Conservation (phyloP, 2,113 vertebrate genomes). For the Phyllostomus hastatus region DNA sequence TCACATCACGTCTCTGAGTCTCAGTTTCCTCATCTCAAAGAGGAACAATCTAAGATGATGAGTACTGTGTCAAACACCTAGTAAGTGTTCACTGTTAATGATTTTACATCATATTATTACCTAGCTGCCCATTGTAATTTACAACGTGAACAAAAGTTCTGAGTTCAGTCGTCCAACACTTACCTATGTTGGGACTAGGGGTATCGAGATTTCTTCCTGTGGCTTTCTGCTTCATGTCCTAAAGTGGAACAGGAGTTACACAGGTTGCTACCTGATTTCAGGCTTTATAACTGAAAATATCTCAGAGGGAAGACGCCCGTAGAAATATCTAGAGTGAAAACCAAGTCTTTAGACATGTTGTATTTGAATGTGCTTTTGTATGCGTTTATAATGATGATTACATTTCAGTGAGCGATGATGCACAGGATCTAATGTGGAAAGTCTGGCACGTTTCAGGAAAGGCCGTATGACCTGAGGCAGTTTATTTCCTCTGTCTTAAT, state of each 20-base stretch:
- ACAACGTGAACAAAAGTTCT: background rate
- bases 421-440: background rate
- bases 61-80: background rate
- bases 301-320: background rate
- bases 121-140: background rate
- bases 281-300: conserved; percentile 11
- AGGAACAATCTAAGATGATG: conserved; percentile 13
- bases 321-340: conserved; percentile 8
- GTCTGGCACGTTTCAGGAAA: background rate
- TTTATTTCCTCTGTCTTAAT: conserved; percentile 20
- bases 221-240: background rate
- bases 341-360: background rate
- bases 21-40: background rate
- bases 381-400: conserved; percentile 12
- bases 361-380: conserved; percentile 41
- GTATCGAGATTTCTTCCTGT: background rate
- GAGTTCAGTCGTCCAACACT: background rate
- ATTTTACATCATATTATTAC: background rate
- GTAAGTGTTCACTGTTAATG: background rate
- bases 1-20: conserved; percentile 10
- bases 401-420: background rate
- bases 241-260: background rate
- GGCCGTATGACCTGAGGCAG: background rate
- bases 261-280: conserved; percentile 23
- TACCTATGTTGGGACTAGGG: background rate